Percentiles rank a stretch among this genome's conserved stretches.
phyloP scores from a whole-genome alignment of 1,140 invertebrate species.

The Archivesica marissinica region DNA sequence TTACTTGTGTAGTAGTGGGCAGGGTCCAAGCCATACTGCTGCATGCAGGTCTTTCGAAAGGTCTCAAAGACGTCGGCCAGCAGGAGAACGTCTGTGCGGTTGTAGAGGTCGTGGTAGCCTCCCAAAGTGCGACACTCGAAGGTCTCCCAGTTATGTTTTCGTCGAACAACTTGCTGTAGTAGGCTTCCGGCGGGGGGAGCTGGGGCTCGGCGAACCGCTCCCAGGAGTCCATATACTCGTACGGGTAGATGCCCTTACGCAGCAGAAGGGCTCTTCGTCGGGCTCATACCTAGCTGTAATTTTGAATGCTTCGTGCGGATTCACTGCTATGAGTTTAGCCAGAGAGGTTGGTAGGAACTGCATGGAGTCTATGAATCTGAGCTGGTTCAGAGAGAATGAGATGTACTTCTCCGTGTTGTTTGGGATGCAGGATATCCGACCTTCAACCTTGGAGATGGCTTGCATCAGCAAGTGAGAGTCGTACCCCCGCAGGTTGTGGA shows the following conservation, averaged over 20 bases:
- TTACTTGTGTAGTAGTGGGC: constrained; percentile 72
- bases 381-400: constrained; percentile 7
- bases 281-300: neutral
- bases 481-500: constrained; percentile 83
- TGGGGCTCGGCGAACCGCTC: constrained; percentile 2
- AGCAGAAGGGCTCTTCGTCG: neutral
- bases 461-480: constrained; percentile 81
- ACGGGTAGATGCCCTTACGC: constrained; percentile 8
- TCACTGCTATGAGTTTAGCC: neutral
- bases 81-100: constrained; percentile 59
- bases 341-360: neutral
- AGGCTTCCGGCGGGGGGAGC: neutral
- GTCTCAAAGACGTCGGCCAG: constrained; percentile 85
- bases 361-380: constrained; percentile 20
- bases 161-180: constrained; percentile 2
- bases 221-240: constrained; percentile 20
- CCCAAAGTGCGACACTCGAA: constrained; percentile 78
- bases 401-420: constrained; percentile 81
- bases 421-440: constrained; percentile 77
- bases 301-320: neutral
- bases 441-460: too few species aligned
- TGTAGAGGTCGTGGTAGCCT: constrained; percentile 83
- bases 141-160: constrained; percentile 46
- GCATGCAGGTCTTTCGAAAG: constrained; percentile 70
- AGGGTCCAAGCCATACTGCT: constrained; percentile 71